Conservation (phyloP, 2,113 vertebrate species). For the Eulemur rufifrons region DNA sequence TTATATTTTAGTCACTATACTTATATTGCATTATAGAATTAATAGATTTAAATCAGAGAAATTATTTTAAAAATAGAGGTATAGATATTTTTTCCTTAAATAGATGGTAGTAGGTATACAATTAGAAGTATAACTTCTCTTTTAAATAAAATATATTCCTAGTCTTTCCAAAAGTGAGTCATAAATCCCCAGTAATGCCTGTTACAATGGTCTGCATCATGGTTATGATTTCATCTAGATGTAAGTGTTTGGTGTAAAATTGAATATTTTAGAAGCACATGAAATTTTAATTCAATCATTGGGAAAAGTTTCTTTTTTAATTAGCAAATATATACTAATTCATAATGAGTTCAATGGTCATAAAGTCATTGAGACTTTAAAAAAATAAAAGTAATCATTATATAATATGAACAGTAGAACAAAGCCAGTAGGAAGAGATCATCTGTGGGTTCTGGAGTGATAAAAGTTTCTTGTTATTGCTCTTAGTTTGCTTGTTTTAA, state of each 20-base stretch:
- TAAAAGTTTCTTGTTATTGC: background rate
- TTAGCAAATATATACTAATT: background rate
- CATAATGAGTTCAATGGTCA: background rate
- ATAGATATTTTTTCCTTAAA: background rate
- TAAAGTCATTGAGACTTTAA: background rate
- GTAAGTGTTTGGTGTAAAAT: background rate
- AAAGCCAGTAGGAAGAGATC: background rate
- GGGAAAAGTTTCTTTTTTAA: background rate
- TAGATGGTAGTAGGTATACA: background rate
- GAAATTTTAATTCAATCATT: background rate
- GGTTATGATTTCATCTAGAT: background rate
- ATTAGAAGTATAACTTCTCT: background rate
- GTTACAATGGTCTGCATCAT: background rate
- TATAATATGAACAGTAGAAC: background rate
- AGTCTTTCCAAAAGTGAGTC: background rate
- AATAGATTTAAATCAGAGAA: background rate
- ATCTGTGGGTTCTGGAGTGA: background rate
- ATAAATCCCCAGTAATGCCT: accelerated
- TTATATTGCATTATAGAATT: background rate
- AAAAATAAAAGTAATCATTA: background rate
- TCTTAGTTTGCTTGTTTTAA: background rate
- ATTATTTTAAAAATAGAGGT: background rate
- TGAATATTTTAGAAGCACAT: background rate
- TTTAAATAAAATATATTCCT: background rate
- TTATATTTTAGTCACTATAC: background rate